Conservation (phyloP, 2,113 vertebrate species). For the Ondatra zibethicus region DNA sequence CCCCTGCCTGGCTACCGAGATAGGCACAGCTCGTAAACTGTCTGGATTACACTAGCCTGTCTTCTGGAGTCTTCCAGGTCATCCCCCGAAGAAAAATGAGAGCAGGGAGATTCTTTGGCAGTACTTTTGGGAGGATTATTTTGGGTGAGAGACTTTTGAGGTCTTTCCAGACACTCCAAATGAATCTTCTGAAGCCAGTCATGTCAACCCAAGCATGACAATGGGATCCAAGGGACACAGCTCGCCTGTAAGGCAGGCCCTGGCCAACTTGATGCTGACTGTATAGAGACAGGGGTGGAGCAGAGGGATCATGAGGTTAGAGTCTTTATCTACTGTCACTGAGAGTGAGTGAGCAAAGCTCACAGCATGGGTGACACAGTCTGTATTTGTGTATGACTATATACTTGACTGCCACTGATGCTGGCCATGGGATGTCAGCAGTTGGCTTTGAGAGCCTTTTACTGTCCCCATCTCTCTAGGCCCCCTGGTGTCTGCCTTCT, state of each 20-base stretch:
- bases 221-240: not conserved
- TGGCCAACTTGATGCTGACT: not conserved
- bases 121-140: not conserved
- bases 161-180: slow-evolving; percentile 43
- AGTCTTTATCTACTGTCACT: not conserved
- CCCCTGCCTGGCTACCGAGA: not conserved
- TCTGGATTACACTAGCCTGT: not conserved
- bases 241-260: not conserved
- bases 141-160: not conserved
- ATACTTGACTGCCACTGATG: not conserved
- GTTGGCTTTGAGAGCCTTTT: fast-evolving
- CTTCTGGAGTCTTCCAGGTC: not conserved
- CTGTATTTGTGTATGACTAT: not conserved
- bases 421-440: fast-evolving
- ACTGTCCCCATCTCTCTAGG: not conserved
- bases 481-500: not conserved
- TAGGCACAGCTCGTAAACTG: not conserved
- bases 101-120: not conserved
- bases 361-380: fast-evolving
- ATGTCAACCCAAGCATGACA: not conserved
- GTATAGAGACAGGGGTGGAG: fast-evolving
- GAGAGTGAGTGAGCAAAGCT: not conserved
- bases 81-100: slow-evolving; percentile 53
- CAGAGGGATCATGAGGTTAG: not conserved
- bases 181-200: slow-evolving; percentile 4